These are phyloP conservation scores for Oreortyx pictus DNA, from an alignment of 2,797 vertebrate species.

Conservation along the genomic window DNA sequence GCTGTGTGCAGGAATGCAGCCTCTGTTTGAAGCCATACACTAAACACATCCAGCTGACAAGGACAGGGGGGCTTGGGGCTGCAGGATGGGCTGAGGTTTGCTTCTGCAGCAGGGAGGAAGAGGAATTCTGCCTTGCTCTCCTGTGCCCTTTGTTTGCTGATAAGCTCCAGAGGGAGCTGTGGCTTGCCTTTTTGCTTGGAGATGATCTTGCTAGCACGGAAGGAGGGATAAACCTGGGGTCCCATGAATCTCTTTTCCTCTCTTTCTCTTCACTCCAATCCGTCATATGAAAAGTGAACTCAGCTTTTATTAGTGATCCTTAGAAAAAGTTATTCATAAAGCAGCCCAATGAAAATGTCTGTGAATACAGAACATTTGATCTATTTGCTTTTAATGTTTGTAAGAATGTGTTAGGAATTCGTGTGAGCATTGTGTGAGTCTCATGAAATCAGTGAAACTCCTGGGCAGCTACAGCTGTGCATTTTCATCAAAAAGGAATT, in stretches of 20 bases:
- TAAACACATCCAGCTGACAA: fast-evolving
- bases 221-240: background rate
- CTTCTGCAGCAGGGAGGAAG: background rate
- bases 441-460: background rate
- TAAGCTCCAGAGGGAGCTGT: constrained; percentile 70
- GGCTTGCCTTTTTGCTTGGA: constrained; percentile 6
- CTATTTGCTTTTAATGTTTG: background rate
- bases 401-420: background rate
- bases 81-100: background rate
- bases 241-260: background rate
- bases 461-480: background rate
- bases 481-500: background rate
- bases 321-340: background rate
- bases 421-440: background rate
- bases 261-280: background rate
- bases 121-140: background rate
- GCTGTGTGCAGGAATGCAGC: background rate
- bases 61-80: background rate
- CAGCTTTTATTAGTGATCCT: background rate
- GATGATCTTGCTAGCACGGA: background rate
- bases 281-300: background rate
- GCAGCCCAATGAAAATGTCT: background rate
- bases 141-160: constrained; percentile 18
- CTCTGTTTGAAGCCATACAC: fast-evolving
- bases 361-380: background rate